These are phyloP conservation scores for Saccostrea glomerata DNA, from an alignment of 1,140 invertebrate genomes.

Conservation along the genomic window DNA sequence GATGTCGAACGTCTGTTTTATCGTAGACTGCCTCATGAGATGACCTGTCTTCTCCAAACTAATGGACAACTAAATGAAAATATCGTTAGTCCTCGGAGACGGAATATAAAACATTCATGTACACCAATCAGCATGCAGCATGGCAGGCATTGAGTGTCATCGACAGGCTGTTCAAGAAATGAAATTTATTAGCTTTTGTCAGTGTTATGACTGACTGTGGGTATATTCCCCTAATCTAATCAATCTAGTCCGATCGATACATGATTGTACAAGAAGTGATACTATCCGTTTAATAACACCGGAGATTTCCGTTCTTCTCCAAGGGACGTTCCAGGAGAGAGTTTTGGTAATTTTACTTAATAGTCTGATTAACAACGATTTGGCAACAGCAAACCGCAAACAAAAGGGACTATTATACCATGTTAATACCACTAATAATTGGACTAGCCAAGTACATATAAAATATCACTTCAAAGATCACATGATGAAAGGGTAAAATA, in stretches of 20 bases:
- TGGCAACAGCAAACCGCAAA: not conserved
- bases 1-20: not conserved
- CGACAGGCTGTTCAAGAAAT: not conserved
- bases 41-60: not conserved
- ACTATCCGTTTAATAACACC: not conserved
- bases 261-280: not conserved
- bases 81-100: not conserved
- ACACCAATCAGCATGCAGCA: not conserved
- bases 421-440: too few relatives aligned
- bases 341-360: not conserved
- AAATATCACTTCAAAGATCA: too few relatives aligned
- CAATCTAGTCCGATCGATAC: not conserved
- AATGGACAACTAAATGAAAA: conserved; percentile 16
- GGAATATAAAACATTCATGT: not conserved
- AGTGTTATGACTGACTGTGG: conserved; percentile 6
- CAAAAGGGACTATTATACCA: too few relatives aligned
- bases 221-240: conserved; percentile 34
- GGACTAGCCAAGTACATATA: too few relatives aligned
- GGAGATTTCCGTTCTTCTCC: not conserved
- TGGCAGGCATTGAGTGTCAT: not conserved
- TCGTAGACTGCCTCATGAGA: not conserved
- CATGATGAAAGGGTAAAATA: too few relatives aligned
- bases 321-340: not conserved
- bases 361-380: not conserved
- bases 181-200: conserved; percentile 19